Conservation (phyloP, 2,113 vertebrate genomes). For the Natator depressus region DNA sequence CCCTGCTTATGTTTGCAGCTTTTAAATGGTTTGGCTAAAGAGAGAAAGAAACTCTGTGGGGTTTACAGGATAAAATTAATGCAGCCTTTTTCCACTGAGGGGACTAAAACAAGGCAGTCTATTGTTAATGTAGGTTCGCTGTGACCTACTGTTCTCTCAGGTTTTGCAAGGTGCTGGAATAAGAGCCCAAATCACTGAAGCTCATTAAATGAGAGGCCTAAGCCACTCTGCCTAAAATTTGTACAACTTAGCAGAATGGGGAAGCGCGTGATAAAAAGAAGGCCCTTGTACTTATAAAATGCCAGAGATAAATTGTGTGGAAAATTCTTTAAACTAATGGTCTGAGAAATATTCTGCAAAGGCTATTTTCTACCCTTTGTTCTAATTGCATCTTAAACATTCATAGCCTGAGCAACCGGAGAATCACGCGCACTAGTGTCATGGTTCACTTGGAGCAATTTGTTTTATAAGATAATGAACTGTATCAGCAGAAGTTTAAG, state of each 20-base stretch:
- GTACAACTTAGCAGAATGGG: background rate
- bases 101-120: background rate
- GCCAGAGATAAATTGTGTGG: slow-evolving; percentile 62
- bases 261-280: slow-evolving; percentile 33
- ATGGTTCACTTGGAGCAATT: slow-evolving; percentile 64
- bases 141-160: background rate
- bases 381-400: slow-evolving; percentile 66
- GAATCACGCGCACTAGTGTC: slow-evolving; percentile 47
- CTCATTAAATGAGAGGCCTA: background rate
- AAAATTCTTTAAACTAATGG: slow-evolving; percentile 73
- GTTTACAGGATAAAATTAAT: background rate
- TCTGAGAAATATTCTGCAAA: slow-evolving; percentile 70
- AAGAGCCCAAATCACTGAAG: background rate
- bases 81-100: background rate
- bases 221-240: background rate
- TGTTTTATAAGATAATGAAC: slow-evolving; percentile 65
- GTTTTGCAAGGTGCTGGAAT: background rate
- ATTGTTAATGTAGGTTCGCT: background rate
- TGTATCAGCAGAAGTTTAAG: slow-evolving; percentile 56
- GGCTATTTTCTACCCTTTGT: slow-evolving; percentile 63
- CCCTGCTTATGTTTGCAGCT: background rate
- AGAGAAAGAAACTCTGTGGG: fast-evolving
- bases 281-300: slow-evolving; percentile 47
- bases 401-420: slow-evolving; percentile 50
- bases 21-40: background rate